These are phyloP conservation scores for Poliocrania exsul DNA, from an alignment of 2,797 vertebrate species.

Conservation along the genomic window DNA sequence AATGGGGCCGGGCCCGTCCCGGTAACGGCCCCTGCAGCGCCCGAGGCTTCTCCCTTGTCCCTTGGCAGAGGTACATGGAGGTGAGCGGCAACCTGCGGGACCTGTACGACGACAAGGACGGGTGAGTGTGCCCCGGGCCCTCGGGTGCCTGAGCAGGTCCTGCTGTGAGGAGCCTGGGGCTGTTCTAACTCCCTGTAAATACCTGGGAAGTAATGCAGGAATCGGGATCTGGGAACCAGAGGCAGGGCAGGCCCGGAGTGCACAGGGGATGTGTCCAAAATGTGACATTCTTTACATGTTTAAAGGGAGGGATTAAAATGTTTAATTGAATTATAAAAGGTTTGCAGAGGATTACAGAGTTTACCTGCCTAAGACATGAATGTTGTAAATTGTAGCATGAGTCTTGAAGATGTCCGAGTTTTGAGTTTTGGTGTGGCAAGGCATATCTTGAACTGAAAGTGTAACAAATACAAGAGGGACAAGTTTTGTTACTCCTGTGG, in stretches of 20 bases:
- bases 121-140: constrained; percentile 77
- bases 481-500: rapidly evolving
- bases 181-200: rapidly evolving
- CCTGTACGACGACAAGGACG: constrained; percentile 95
- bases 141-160: rapidly evolving
- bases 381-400: not conserved
- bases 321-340: constrained; percentile 25
- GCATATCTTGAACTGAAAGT: not conserved
- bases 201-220: rapidly evolving
- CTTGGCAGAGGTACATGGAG: constrained; percentile 92
- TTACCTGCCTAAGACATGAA: not conserved
- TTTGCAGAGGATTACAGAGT: not conserved
- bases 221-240: rapidly evolving
- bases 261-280: rapidly evolving
- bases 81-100: constrained; percentile 92
- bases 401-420: not conserved
- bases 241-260: rapidly evolving
- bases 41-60: not conserved
- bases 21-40: not conserved
- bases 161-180: rapidly evolving
- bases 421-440: not conserved
- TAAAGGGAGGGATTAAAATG: constrained; percentile 20
- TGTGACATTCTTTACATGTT: constrained; percentile 3
- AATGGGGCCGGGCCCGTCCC: rapidly evolving
- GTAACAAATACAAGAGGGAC: not conserved